Conservation (phyloP, 2,113 vertebrate genomes). For the Pachycephala philippinensis region DNA sequence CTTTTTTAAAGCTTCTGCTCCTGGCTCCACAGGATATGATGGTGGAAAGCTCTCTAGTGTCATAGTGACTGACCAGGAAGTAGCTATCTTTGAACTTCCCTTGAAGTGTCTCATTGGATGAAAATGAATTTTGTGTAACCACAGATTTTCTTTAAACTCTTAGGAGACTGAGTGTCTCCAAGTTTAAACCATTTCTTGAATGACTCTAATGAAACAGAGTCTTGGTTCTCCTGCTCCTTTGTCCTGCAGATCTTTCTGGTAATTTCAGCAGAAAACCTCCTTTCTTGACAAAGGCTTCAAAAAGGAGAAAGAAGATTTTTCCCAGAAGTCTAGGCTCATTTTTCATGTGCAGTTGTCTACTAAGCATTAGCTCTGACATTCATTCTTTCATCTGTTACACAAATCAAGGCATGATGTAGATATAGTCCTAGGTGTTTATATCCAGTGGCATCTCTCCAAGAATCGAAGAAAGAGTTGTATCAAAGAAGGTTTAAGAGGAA, state of each 20-base stretch:
- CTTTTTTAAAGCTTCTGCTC: not conserved
- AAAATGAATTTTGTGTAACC: not conserved
- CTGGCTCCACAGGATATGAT: not conserved
- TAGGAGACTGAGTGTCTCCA: not conserved
- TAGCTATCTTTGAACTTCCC: not conserved
- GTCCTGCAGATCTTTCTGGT: not conserved
- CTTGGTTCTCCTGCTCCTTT: not conserved
- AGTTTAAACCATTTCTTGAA: not conserved
- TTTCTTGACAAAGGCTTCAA: not conserved
- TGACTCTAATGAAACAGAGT: not conserved
- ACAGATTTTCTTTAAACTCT: not conserved
- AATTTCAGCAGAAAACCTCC: not conserved
- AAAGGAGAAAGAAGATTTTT: not conserved
- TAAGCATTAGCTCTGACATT: not conserved
- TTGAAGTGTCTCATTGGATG: not conserved
- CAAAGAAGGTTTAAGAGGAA: not conserved
- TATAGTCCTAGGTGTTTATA: not conserved
- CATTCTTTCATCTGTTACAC: not conserved
- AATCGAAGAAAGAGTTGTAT: not conserved
- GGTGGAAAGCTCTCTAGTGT: not conserved
- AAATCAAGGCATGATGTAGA: not conserved
- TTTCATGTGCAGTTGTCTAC: not conserved
- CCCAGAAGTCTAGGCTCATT: rapidly evolving
- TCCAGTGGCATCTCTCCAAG: not conserved
- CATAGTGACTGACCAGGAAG: not conserved